Conservation (phyloP, 2,113 vertebrate genomes). For the Thryonomys swinderianus region DNA sequence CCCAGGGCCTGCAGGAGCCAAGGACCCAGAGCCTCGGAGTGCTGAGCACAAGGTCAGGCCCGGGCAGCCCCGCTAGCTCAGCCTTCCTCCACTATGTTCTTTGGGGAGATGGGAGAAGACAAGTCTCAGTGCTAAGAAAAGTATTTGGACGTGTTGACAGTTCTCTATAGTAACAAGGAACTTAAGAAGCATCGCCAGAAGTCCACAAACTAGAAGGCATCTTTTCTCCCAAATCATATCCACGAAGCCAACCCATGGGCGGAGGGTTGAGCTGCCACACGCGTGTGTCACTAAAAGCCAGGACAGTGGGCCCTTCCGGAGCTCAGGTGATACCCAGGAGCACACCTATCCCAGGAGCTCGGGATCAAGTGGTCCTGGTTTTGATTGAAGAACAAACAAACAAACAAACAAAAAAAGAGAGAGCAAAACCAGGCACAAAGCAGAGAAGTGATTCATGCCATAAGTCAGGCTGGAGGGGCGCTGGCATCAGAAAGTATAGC, state of each 20-base stretch:
- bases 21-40: background rate
- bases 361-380: background rate
- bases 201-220: background rate
- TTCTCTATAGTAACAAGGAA: slow-evolving; percentile 48
- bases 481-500: background rate
- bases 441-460: background rate
- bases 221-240: slow-evolving; percentile 1
- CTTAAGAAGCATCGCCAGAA: slow-evolving; percentile 7
- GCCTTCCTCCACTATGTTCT: background rate
- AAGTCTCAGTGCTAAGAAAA: background rate
- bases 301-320: fast-evolving
- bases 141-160: background rate
- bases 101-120: background rate
- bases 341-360: background rate
- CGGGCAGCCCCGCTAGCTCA: background rate
- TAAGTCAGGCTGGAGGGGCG: background rate
- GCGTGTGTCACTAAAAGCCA: background rate
- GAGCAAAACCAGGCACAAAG: background rate
- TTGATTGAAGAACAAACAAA: background rate
- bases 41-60: background rate
- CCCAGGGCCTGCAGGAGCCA: background rate
- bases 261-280: background rate
- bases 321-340: background rate
- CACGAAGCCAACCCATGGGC: background rate
- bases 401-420: background rate